Evolutionary conservation across 2,113 vertebrate species (phyloP).

Genomic region (Corythornis cristatus): DNA sequence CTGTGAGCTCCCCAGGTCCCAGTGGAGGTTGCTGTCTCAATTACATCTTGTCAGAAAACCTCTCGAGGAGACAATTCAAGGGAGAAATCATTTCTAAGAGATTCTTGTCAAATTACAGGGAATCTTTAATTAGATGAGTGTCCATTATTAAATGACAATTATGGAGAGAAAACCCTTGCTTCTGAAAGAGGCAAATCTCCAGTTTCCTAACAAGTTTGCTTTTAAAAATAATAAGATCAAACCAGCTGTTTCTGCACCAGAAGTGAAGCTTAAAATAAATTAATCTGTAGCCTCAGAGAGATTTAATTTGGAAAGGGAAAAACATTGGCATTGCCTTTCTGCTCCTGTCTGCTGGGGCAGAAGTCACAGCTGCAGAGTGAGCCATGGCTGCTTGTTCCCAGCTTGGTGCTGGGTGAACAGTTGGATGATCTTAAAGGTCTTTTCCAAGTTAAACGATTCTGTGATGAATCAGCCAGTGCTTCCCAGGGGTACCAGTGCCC

Average conservation of each 20-base stretch:
- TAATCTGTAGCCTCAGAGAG: background rate
- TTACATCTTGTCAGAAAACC: background rate
- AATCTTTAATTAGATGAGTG: background rate
- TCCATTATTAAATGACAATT: background rate
- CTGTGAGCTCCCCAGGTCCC: rapidly evolving
- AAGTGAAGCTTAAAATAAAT: background rate
- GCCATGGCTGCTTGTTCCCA: rapidly evolving
- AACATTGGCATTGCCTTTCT: rapidly evolving
- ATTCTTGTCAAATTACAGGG: background rate
- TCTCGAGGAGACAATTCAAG: background rate
- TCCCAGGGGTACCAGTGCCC: rapidly evolving
- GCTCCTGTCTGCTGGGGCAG: rapidly evolving
- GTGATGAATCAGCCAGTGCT: background rate
- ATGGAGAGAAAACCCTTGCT: background rate
- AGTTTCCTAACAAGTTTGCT: background rate
- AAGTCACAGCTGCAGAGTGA: rapidly evolving
- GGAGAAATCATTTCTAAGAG: background rate
- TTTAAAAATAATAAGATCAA: background rate
- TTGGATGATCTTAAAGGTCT: background rate
- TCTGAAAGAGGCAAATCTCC: background rate
- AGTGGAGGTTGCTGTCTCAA: background rate
- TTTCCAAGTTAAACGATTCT: background rate
- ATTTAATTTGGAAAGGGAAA: background rate
- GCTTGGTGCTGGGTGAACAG: rapidly evolving
- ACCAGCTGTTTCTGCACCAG: background rate